Base-by-base conservation (phyloP, 2,888 invertebrate genomes). In the Vannuccia rotundouncinata region DNA sequence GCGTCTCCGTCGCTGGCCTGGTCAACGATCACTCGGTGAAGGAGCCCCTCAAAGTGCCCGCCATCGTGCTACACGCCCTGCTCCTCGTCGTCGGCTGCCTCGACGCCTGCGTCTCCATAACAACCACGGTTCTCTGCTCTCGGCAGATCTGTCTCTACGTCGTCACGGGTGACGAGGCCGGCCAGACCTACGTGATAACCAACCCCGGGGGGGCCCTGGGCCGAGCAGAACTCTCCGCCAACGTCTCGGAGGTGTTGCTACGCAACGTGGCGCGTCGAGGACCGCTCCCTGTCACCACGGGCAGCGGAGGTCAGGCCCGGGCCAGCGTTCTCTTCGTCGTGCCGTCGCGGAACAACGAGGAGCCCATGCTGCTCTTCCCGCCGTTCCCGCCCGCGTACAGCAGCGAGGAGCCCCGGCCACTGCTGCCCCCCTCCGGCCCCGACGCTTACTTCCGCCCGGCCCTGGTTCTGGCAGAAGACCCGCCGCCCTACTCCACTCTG, bases 361-460 rank as follows among this genome's bases (percentile, higher is more conserved):
- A 78, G 17, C 78, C 78, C 25, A 28, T 66, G 25, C n/a, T 45
- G 22, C 10, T 78, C 22, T 78, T 78, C 22, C 78, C 78, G 5
- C 78, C 78, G 25, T 78, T 73, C 28, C 78, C 78, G 27, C 78
- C 78, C 10, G n/a, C 78, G n/a, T 78, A 77, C 45, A 77, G 75
- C 31, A 30, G n/a, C n/a, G 17, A 74, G 1, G 75, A 74, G 31
- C 29, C n/a, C n/a, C 75, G 75, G 31, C 75, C 75, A 29, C 75
- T 74, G 29, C 31, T 30, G 29, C 29, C 75, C 1, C 29, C 29
- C 22, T 74, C 75, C 75, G 75, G 75, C 31, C n/a, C n/a, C n/a
- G 75, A 74, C 27, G 22, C 75, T 25, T 30, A 29, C 31, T 29
- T 74, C 10, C 75, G 31, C 29, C 75, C 75, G 1, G 75, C 31